Base-by-base conservation (phyloP, 92 coral and sea anemone species). In the Montipora capitata region DNA sequence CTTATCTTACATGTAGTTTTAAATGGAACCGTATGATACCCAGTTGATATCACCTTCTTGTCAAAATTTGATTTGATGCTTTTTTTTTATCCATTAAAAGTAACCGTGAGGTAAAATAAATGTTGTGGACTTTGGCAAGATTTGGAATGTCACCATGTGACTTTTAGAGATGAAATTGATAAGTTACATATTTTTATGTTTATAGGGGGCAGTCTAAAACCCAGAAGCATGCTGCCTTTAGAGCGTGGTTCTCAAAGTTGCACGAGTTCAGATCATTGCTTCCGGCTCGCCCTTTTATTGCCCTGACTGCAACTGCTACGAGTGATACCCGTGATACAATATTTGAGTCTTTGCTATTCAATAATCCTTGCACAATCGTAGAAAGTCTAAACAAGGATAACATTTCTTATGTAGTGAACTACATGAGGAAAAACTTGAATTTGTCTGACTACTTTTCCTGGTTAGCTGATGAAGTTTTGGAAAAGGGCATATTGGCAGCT, bases 341-440 rank as follows among this genome's bases (percentile, higher is more conserved):
- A 6, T 56, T 85, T 17, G 72, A 74, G 7, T 45, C 51, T 45
- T 3, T 45, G 3, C 51, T 45, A 7, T 45, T 45, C 7, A 45
- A 7, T 45, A 45, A 45, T 45, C 51, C 51, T 45, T 45, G 51
- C 51, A 54, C 44, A 35, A 56, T 90, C 40, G 17, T 59, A 10
- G 65, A 59, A 59, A 83, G 90, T 44, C 92, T 90, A 10, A 65
- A 85, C 6, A 92, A 80, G 49, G 64, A 5, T 9, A 89, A 89
- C 56, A 80, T 84, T 52, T 10, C 70, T 18, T 85, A 92, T 71
- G 59, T 59, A 18, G 95, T 92, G 14, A 38, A 85, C 42, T 85
- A 83, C 27, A 79, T 92, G 81, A 42, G 63, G 13, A 92, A 70
- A 16, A 72, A 58, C 9, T 41, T 3, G 10, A 81, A 40, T 45